A percentile compares a stretch with the other conserved stretches of the same genome.
Evolutionary conservation across 2,888 invertebrate genomes (phyloP).

Genomic region (Agriopis leucophaearia): DNA sequence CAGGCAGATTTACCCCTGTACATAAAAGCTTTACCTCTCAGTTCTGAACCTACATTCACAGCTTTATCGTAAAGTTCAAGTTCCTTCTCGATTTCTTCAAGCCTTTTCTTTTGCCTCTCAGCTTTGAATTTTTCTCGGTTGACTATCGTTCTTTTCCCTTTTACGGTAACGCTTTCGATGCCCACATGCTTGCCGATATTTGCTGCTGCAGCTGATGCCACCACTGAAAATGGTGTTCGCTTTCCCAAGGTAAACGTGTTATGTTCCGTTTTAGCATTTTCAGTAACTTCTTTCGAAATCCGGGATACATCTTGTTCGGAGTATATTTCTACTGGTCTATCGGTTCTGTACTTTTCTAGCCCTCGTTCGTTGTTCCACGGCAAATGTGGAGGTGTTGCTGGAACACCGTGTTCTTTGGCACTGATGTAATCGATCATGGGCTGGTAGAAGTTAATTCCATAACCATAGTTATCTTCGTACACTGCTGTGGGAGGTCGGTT

Average conservation of each 20-base stretch:
- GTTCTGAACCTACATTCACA: slow-evolving; percentile 80
- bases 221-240: slow-evolving; percentile 87
- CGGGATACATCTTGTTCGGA: slow-evolving; percentile 89
- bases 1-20: slow-evolving; percentile 92
- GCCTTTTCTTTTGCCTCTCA: slow-evolving; percentile 78
- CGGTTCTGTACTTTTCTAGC: slow-evolving; percentile 88
- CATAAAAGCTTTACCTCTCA: slow-evolving; percentile 84
- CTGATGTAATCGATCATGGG: slow-evolving; percentile 95
- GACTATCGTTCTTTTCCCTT: slow-evolving; percentile 80
- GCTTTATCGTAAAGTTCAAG: slow-evolving; percentile 74
- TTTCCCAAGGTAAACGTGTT: slow-evolving; percentile 86
- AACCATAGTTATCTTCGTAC: slow-evolving; percentile 94
- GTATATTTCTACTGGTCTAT: slow-evolving; percentile 88
- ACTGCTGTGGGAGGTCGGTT: slow-evolving; percentile 88
- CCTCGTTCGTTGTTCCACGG: slow-evolving; percentile 91
- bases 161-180: slow-evolving; percentile 79
- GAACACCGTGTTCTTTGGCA: slow-evolving; percentile 86
- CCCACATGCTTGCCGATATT: slow-evolving; percentile 89
- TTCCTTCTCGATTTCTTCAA: slow-evolving; percentile 76
- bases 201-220: slow-evolving; percentile 88
- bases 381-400: slow-evolving; percentile 87
- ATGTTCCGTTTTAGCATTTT: slow-evolving; percentile 89
- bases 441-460: slow-evolving; percentile 94
- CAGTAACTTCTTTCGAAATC: slow-evolving; percentile 89
- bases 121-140: slow-evolving; percentile 69